These are phyloP conservation scores for Gavia stellata DNA, from an alignment of 2,113 vertebrate species.

Conservation along the genomic window DNA sequence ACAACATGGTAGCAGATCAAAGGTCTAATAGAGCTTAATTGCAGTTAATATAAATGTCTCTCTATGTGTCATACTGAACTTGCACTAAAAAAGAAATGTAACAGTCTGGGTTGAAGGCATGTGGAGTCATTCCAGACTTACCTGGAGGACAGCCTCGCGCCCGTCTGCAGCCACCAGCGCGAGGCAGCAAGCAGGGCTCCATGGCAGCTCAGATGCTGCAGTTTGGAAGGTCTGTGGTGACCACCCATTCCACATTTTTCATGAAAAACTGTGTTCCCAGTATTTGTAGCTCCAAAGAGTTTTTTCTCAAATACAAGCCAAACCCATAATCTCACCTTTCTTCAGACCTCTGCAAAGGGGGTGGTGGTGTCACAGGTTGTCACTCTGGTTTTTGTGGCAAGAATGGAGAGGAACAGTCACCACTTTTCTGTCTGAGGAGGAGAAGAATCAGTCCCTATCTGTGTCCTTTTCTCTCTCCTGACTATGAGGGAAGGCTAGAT, in stretches of 20 bases:
- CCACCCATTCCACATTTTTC: background rate
- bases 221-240: background rate
- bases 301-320: background rate
- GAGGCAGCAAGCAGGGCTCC: background rate
- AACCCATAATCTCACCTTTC: background rate
- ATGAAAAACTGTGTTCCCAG: background rate
- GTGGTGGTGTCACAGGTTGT: background rate
- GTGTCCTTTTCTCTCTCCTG: background rate
- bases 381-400: background rate
- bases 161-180: background rate
- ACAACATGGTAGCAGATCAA: slow-evolving; percentile 12
- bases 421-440: background rate
- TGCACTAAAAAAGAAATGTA: background rate
- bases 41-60: background rate
- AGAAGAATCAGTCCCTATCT: background rate
- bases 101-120: background rate
- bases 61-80: background rate
- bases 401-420: background rate
- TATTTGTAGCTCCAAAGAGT: background rate
- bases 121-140: background rate
- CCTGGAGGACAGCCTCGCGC: background rate
- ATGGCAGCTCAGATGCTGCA: rapidly evolving
- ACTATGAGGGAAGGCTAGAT: background rate
- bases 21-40: slow-evolving; percentile 30
- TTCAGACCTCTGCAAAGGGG: background rate